A percentile compares a stretch with the other conserved stretches of the same genome.
phyloP scores from a whole-genome alignment of 2,113 vertebrate species.

The Daboia siamensis region DNA sequence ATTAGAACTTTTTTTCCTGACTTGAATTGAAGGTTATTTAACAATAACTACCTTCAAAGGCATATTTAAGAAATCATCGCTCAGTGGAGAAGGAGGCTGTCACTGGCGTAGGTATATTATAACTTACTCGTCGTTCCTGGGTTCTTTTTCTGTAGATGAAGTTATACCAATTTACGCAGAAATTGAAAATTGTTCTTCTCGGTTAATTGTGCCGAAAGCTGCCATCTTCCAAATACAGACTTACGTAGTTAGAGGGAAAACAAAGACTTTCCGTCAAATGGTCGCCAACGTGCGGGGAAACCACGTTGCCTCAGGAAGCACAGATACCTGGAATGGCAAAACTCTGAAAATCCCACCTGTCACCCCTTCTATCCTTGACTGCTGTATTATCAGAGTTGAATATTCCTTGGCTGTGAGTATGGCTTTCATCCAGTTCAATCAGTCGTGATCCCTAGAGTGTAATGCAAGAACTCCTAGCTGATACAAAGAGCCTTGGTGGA shows the following conservation, averaged over 20 bases:
- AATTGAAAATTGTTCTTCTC: constrained; percentile 83
- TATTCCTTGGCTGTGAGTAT: constrained; percentile 78
- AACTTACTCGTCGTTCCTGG: constrained; percentile 46
- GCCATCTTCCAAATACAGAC: constrained; percentile 85
- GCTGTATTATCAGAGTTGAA: constrained; percentile 80
- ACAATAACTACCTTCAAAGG: not conserved
- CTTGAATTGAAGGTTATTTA: not conserved
- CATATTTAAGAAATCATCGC: not conserved
- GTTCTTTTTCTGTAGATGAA: constrained; percentile 68
- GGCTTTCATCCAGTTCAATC: not conserved
- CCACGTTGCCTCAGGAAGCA: constrained; percentile 77
- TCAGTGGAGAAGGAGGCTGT: not conserved
- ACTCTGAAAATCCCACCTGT: constrained; percentile 80
- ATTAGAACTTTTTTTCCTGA: not conserved
- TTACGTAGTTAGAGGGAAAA: constrained; percentile 76
- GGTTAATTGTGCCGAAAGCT: constrained; percentile 83
- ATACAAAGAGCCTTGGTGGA: no score
- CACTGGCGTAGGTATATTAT: no score
- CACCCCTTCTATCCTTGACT: constrained; percentile 80
- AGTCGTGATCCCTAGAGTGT: not conserved
- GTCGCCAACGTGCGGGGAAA: constrained; percentile 80
- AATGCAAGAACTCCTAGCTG: not conserved
- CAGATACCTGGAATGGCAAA: constrained; percentile 81
- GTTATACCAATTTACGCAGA: constrained; percentile 82
- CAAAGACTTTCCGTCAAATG: constrained; percentile 74